Evolutionary conservation across 1,140 invertebrate species (phyloP).

Genomic region (Gonioctena quinquepunctata): DNA sequence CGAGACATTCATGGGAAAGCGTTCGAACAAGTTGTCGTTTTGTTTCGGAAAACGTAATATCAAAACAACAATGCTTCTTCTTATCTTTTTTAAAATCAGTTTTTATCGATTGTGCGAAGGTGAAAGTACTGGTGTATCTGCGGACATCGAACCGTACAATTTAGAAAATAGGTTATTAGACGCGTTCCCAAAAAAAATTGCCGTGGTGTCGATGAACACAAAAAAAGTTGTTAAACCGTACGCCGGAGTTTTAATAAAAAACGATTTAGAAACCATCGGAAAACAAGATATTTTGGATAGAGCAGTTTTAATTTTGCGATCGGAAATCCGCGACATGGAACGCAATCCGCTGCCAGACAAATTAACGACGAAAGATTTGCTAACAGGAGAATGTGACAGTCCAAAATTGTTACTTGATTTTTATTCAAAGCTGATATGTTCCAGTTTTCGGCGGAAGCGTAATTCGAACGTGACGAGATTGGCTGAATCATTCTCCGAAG

Average conservation of each 20-base stretch:
- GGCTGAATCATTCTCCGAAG: neutral
- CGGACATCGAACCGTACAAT: neutral
- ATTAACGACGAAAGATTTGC: conserved; percentile 22
- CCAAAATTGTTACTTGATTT: neutral
- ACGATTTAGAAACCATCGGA: conserved; percentile 29
- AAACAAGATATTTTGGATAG: conserved; percentile 24
- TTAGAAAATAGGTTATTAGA: conserved; percentile 19
- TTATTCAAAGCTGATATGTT: neutral
- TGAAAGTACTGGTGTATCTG: neutral
- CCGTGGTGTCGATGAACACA: conserved; percentile 13
- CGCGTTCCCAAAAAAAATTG: conserved; percentile 13
- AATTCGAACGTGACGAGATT: neutral
- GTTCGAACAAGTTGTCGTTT: conserved; percentile 1
- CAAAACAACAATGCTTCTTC: neutral
- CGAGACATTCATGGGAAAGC: neutral
- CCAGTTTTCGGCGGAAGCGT: neutral
- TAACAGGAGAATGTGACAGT: conserved; percentile 29
- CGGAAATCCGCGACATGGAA: conserved; percentile 22
- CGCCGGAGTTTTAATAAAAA: conserved; percentile 17
- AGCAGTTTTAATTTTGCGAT: conserved; percentile 28
- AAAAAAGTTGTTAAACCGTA: conserved; percentile 24
- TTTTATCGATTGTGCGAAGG: neutral
- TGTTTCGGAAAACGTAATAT: neutral
- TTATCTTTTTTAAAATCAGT: neutral
- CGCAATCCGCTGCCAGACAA: conserved; percentile 24